Evolutionary conservation across 1,140 invertebrate species (phyloP).

Genomic region (Caenorhabditis briggsae): DNA sequence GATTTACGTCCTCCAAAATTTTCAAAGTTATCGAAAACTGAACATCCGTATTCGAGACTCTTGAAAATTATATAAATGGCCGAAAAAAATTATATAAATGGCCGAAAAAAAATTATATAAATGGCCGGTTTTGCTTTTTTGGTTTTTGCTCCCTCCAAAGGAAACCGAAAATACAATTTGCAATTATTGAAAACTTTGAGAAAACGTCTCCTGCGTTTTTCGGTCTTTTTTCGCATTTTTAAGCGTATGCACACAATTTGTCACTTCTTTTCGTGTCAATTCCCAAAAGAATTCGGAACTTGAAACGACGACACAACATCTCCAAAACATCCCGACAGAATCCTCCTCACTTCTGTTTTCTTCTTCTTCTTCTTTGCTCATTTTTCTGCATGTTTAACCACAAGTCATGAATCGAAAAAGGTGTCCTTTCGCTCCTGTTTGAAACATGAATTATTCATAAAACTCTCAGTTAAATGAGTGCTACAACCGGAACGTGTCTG

Average conservation of each 20-base stretch:
- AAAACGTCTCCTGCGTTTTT: slow-evolving; percentile 1
- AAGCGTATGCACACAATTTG: slow-evolving; percentile 28
- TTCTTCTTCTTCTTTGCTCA: neutral
- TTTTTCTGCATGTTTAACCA: neutral
- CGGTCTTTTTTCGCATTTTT: slow-evolving; percentile 18
- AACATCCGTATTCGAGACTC: too few relatives aligned
- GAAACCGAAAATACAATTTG: neutral
- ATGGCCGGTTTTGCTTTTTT: too few relatives aligned
- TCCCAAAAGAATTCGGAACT: slow-evolving; percentile 45
- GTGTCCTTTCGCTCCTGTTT: neutral
- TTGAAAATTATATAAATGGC: too few relatives aligned
- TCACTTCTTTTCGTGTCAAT: slow-evolving; percentile 49
- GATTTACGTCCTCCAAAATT: too few relatives aligned
- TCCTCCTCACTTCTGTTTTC: neutral
- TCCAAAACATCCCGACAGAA: neutral
- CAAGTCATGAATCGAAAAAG: slow-evolving; percentile 39
- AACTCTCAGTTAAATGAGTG: slow-evolving; percentile 23
- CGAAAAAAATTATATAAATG: too few relatives aligned
- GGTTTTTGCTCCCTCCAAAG: too few relatives aligned
- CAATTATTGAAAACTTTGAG: slow-evolving; percentile 14
- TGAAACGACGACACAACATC: slow-evolving; percentile 35
- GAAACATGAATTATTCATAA: slow-evolving; percentile 50
- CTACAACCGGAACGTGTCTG: slow-evolving; percentile 30
- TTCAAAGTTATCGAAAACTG: too few relatives aligned
- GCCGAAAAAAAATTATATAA: too few relatives aligned